Percentiles rank a stretch among this genome's conserved stretches.
These are phyloP conservation scores for Agrochola macilenta DNA, from an alignment of 2,888 invertebrate species.

Conservation along the genomic window DNA sequence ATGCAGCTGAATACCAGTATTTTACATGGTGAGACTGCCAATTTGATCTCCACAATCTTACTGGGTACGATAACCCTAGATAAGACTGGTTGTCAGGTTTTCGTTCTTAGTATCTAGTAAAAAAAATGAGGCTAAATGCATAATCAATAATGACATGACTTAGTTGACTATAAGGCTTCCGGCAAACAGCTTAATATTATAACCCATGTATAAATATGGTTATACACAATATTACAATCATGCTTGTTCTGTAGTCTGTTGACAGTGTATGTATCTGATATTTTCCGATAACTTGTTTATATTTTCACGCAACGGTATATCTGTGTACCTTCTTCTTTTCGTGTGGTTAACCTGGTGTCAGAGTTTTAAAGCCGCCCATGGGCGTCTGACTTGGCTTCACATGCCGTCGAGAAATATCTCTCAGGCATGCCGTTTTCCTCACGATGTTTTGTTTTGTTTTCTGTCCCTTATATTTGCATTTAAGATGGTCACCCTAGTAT, in stretches of 20 bases:
- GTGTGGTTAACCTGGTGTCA: too few species aligned
- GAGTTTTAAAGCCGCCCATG: too few species aligned
- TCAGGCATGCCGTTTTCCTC: too few species aligned
- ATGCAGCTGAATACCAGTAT: background rate
- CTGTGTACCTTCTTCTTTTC: background rate
- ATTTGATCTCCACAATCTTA: background rate
- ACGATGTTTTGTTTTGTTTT: too few species aligned
- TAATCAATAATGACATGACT: constrained; percentile 17
- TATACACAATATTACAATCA: constrained; percentile 84
- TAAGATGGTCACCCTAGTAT: constrained; percentile 9
- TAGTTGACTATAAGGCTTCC: constrained; percentile 59
- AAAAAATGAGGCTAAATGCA: background rate
- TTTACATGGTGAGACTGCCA: background rate
- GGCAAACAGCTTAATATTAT: constrained; percentile 54
- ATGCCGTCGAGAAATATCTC: too few species aligned
- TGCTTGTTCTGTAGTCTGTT: constrained; percentile 79
- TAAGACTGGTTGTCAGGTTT: background rate
- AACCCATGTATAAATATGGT: constrained; percentile 75
- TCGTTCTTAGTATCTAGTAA: background rate
- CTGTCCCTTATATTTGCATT: background rate
- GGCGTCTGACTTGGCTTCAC: too few species aligned
- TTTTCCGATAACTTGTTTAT: background rate
- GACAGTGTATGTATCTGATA: constrained; percentile 68
- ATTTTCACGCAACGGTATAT: too few species aligned
- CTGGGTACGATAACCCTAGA: too few species aligned